Base-by-base conservation (phyloP, 2,888 invertebrate genomes). In the Eupithecia dodoneata region DNA sequence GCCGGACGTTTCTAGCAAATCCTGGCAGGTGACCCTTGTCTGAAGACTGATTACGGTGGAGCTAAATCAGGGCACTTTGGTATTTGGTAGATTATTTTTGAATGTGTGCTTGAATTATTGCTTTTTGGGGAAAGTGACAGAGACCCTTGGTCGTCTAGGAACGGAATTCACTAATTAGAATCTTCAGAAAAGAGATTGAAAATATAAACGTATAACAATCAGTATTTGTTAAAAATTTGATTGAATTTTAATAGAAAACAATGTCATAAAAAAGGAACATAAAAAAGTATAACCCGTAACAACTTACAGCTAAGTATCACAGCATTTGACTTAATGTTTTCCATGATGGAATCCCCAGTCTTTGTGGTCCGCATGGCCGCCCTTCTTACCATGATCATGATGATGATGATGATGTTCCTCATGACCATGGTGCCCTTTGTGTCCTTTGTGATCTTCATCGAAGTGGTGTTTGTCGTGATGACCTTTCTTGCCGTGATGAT, bases 301-400 rank as follows among this genome's bases (percentile, higher is more conserved):
- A 85, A 85, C 79, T 83, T 86, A 85, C 47, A 70, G 30, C 47
- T 70, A 66, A 13, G 13, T 92, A 93, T 93, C 93, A 93, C 93
- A 94, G 92, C 81, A 77, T 79, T 89, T 87, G 86, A 84, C 79
- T 94, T 84, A 94, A 82, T 94, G 94, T 87, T 94, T 94, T 83
- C 94, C 93, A 80, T 94, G 94, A 80, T 94, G 94, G 91, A 90
- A 91, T 73, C 94, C 94, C 93, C 93, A 94, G 13, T 92, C 92
- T 78, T 94, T 94, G 78, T 94, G 94, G 84, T 91, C 93, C 12
- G 93, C 81, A 78, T 94, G 94, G 77, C 93, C 94, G 55, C 94
- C 94, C 87, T 94, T 94, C 88, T 94, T 94, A 87, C 94, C 94
- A 88, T 94, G 94, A 79, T 93, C 94, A 79, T 94, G 92, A 82